These are phyloP conservation scores for Chironomus tentans DNA, from an alignment of 2,888 invertebrate genomes.

Conservation along the genomic window DNA sequence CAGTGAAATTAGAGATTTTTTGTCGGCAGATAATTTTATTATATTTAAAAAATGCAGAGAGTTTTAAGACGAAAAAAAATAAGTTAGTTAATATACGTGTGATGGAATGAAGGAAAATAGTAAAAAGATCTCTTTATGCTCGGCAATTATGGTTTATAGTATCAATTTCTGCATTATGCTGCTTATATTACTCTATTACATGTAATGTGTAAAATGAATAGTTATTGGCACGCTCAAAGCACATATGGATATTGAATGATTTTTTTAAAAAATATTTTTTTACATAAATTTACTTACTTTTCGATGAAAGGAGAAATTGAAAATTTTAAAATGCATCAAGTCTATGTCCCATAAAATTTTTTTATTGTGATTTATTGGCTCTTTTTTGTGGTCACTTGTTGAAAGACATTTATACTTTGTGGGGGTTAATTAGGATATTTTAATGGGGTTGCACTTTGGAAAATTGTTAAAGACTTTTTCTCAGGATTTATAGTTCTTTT, in stretches of 20 bases:
- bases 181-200: neutral
- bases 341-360: no score
- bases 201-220: constrained; percentile 1
- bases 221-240: constrained; percentile 1
- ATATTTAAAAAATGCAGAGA: neutral
- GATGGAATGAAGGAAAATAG: constrained; percentile 1
- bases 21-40: neutral
- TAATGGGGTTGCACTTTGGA: no score
- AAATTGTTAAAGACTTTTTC: no score
- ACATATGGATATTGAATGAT: neutral
- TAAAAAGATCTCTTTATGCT: neutral
- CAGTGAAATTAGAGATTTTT: constrained; percentile 15
- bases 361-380: no score
- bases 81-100: neutral
- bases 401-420: no score
- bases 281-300: no score
- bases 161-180: constrained; percentile 2
- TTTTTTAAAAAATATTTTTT: neutral
- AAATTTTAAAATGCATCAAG: no score
- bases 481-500: no score
- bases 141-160: neutral
- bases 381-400: no score
- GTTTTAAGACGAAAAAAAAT: no score
- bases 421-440: no score
- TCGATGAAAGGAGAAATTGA: no score